These are phyloP conservation scores for Apostichopus californicus DNA, from an alignment of 35 echinoderm and acorn worm genomes.

Conservation along the genomic window DNA sequence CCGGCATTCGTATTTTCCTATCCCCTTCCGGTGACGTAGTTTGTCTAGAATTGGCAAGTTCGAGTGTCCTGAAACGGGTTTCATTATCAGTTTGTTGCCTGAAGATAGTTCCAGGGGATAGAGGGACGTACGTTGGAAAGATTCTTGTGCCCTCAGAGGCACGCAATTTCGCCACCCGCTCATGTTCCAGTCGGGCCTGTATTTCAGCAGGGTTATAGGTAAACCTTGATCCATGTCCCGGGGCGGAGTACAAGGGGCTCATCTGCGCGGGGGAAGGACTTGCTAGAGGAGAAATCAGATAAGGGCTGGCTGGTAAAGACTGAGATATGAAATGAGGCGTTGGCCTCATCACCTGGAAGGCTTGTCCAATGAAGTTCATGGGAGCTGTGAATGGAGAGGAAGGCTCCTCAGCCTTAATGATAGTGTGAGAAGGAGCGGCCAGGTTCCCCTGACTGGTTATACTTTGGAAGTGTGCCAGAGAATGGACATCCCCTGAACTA, in stretches of 20 bases:
- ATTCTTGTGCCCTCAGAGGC: conserved; percentile 56
- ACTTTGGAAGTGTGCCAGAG: conserved; percentile 12
- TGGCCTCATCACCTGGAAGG: conserved; percentile 67
- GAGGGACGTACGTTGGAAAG: conserved; percentile 57
- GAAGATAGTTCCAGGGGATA: conserved; percentile 82
- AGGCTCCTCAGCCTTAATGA: conserved; percentile 27
- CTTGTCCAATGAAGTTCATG: conserved; percentile 34
- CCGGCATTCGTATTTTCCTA: conserved; percentile 74
- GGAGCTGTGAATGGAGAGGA: conserved; percentile 28
- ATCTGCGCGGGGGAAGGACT: conserved; percentile 76
- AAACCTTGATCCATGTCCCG: conserved; percentile 73
- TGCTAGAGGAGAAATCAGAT: conserved; percentile 78
- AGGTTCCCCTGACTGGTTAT: conserved; percentile 43
- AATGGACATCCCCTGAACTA: conserved; percentile 83
- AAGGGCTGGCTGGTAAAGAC: conserved; percentile 92
- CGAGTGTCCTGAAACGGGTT: conserved; percentile 69
- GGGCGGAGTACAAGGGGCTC: conserved; percentile 78
- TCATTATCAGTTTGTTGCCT: conserved; percentile 87
- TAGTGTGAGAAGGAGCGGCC: conserved; percentile 8
- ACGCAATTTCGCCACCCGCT: conserved; percentile 73
- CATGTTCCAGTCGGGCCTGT: conserved; percentile 82
- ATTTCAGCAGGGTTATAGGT: conserved; percentile 90
- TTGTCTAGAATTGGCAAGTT: conserved; percentile 58
- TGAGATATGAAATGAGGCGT: conserved; percentile 82
- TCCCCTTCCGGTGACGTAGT: conserved; percentile 45